Evolutionary conservation across 1,140 invertebrate species (phyloP).

Genomic region (Plodia interpunctella): DNA sequence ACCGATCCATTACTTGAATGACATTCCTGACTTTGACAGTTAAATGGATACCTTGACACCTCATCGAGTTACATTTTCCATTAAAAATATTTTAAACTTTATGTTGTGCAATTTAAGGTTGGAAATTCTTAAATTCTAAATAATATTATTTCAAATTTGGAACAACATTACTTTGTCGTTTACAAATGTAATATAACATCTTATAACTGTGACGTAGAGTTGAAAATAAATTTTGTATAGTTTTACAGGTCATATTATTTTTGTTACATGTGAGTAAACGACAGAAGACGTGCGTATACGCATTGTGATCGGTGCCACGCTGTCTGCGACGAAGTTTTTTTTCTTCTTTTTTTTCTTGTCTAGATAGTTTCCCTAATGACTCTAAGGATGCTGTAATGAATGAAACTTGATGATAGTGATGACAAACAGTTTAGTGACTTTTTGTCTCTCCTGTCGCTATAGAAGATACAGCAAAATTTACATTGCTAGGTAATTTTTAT

Average conservation of each 20-base stretch:
- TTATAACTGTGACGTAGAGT: background rate
- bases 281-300: slow-evolving; percentile 20
- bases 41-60: slow-evolving; percentile 58
- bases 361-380: slow-evolving; percentile 51
- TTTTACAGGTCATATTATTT: slow-evolving; percentile 27
- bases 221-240: background rate
- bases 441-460: background rate
- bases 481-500: too few relatives aligned
- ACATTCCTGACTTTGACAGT: slow-evolving; percentile 61
- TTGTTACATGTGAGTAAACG: slow-evolving; percentile 36
- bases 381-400: slow-evolving; percentile 13
- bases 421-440: slow-evolving; percentile 10
- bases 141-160: slow-evolving; percentile 1
- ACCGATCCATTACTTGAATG: slow-evolving; percentile 62
- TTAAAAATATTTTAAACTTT: slow-evolving; percentile 10
- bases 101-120: background rate
- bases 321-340: slow-evolving; percentile 50
- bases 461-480: too few relatives aligned
- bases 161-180: background rate
- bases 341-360: slow-evolving; percentile 30
- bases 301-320: slow-evolving; percentile 56
- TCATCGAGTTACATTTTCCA: slow-evolving; percentile 18
- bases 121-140: background rate
- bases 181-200: background rate
- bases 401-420: slow-evolving; percentile 16